These are phyloP conservation scores for Melanocharis versteri DNA, from an alignment of 2,113 vertebrate species.

Conservation along the genomic window DNA sequence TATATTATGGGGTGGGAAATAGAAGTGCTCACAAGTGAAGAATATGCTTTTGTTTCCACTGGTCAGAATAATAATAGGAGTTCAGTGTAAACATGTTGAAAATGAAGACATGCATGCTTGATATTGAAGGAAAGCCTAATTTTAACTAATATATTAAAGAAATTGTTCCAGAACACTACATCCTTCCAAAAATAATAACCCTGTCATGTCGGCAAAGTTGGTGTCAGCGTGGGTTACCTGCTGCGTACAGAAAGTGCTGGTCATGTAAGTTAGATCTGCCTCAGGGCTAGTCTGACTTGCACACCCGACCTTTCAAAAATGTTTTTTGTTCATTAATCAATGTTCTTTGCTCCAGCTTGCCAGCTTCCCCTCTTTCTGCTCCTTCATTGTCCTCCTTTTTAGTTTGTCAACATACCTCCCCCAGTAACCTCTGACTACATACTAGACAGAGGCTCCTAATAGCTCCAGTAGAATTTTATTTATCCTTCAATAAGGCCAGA, in stretches of 20 bases:
- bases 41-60: conserved; percentile 49
- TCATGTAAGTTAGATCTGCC: conserved; percentile 70
- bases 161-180: conserved; percentile 72
- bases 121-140: conserved; percentile 64
- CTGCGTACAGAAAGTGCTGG: conserved; percentile 59
- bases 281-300: conserved; percentile 66
- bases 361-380: conserved; percentile 51
- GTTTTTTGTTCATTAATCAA: conserved; percentile 75
- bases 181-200: conserved; percentile 75
- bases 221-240: conserved; percentile 75
- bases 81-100: conserved; percentile 24
- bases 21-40: background rate
- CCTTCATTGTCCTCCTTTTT: conserved; percentile 50
- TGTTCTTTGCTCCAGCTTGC: conserved; percentile 66
- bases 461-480: conserved; percentile 12
- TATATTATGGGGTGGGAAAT: background rate
- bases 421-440: background rate
- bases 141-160: conserved; percentile 70
- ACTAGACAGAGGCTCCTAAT: background rate
- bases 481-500: background rate
- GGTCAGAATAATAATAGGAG: background rate
- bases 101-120: conserved; percentile 60
- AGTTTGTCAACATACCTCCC: conserved; percentile 27
- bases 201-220: conserved; percentile 68
- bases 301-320: conserved; percentile 71